Base-by-base conservation (phyloP, 2,113 vertebrate genomes). In the Origma solitaria region DNA sequence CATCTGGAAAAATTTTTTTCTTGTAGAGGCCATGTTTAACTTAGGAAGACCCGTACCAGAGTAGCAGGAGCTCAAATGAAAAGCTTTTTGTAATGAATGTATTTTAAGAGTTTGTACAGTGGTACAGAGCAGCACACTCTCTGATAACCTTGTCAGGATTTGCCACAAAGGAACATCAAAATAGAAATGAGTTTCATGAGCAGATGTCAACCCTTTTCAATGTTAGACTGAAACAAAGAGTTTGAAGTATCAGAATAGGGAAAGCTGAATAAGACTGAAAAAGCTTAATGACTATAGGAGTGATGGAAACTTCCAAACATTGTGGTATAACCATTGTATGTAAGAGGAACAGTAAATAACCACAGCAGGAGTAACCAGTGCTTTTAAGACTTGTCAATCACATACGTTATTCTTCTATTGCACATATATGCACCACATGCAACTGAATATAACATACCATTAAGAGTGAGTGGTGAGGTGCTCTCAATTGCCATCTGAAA, bases 1-100 rank as follows among this genome's bases (percentile, higher is more conserved):
- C 92, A 87, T 93, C 88, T 91, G 94, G 73, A 96, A 85, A 96
- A 88, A 60, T 31, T 51, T 73, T n/a, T 16, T 47, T 81, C 33
- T 38, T 90, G 91, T 82, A 90, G 30, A 47, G 73, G 47, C 38
- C 0, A 2, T 92, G 56, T 83, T 93, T 88, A 80, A 77, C 76
- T 94, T 84, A 76, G 40, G 62, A 94, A 96, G 81, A 91, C 51
- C 71, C 83, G 56, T 69, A 71, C 51, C 83, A 83, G 70, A 75
- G 44, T 30, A 90, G 56, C 4, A 2, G 47, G 40, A 89, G 58
- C 82, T 80, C 77, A 85, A 70, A 88, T 25, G 28, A 64, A 90
- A 90, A 90, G 2, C 9, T 56, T 78, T 88, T 35, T 80, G 30
- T 49, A 66, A 76, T n/a, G 65, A 73, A 83, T 53, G 8, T 81